A percentile compares a stretch with the other conserved stretches of the same genome.
Conservation (phyloP, 2,113 vertebrate genomes). For the Panurus biarmicus region DNA sequence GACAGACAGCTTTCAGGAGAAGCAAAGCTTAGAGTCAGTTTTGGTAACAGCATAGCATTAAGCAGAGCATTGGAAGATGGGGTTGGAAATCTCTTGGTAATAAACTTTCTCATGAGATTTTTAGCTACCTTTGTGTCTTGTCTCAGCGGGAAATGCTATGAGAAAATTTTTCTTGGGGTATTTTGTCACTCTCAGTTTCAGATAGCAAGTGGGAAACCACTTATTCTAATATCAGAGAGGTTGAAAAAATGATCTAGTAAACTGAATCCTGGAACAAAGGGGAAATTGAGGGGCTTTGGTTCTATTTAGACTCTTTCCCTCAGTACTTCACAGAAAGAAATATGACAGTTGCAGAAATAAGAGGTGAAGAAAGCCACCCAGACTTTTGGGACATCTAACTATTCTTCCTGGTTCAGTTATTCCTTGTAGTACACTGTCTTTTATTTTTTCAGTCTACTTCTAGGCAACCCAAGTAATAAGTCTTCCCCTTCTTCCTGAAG, state of each 20-base stretch:
- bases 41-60: not conserved
- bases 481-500: not conserved
- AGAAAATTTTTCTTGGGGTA: not conserved
- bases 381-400: not conserved
- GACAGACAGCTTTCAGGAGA: not conserved
- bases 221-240: not conserved
- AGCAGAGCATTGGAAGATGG: not conserved
- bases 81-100: not conserved
- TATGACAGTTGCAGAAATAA: not conserved
- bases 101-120: conserved; percentile 34
- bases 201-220: conserved; percentile 16
- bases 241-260: not conserved
- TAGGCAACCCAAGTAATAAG: not conserved
- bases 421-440: not conserved
- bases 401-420: not conserved
- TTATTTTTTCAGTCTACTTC: not conserved
- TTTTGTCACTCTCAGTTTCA: conserved; percentile 17
- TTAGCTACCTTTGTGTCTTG: not conserved
- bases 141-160: conserved; percentile 27
- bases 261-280: not conserved
- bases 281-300: not conserved
- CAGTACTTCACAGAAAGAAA: not conserved
- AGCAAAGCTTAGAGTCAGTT: not conserved
- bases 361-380: not conserved
- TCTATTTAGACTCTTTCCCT: not conserved